These are phyloP conservation scores for Zenarchopterus dispar DNA, from an alignment of 2,797 vertebrate species.

Conservation along the genomic window DNA sequence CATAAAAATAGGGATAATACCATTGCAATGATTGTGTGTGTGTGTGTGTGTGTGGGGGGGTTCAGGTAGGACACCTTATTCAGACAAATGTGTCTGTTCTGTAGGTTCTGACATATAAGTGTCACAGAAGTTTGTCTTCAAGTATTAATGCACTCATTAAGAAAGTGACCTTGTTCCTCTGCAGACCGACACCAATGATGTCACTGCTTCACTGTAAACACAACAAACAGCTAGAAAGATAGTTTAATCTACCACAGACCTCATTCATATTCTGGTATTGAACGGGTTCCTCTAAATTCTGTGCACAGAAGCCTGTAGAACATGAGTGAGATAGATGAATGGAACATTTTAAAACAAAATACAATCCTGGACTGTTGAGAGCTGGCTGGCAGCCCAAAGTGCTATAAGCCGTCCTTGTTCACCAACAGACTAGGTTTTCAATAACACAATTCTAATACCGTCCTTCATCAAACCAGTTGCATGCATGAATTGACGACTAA, in stretches of 20 bases:
- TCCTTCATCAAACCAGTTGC: slow-evolving; percentile 58
- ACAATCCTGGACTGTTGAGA: slow-evolving; percentile 81
- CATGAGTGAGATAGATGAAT: slow-evolving; percentile 82
- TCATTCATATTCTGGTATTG: slow-evolving; percentile 78
- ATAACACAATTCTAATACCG: slow-evolving; percentile 80
- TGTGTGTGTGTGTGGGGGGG: too few relatives aligned
- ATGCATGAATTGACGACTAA: slow-evolving; percentile 71
- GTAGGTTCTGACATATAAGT: not conserved
- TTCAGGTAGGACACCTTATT: slow-evolving; percentile 21
- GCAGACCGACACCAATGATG: slow-evolving; percentile 58
- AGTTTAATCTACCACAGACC: slow-evolving; percentile 57
- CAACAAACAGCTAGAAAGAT: slow-evolving; percentile 45
- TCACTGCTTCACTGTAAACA: slow-evolving; percentile 63
- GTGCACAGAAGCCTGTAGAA: slow-evolving; percentile 75
- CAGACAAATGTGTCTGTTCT: not conserved
- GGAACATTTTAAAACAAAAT: slow-evolving; percentile 84
- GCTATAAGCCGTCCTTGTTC: slow-evolving; percentile 80
- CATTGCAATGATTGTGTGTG: too few relatives aligned
- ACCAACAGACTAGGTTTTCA: slow-evolving; percentile 74
- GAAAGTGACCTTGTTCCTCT: slow-evolving; percentile 50
- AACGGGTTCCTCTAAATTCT: slow-evolving; percentile 73
- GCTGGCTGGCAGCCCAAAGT: slow-evolving; percentile 73
- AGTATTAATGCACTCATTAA: slow-evolving; percentile 36
- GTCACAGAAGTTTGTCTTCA: slow-evolving; percentile 24
- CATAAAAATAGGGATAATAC: too few relatives aligned